phyloP scores from a whole-genome alignment of 2,888 invertebrate genomes.

The Chrysolina haemoptera region DNA sequence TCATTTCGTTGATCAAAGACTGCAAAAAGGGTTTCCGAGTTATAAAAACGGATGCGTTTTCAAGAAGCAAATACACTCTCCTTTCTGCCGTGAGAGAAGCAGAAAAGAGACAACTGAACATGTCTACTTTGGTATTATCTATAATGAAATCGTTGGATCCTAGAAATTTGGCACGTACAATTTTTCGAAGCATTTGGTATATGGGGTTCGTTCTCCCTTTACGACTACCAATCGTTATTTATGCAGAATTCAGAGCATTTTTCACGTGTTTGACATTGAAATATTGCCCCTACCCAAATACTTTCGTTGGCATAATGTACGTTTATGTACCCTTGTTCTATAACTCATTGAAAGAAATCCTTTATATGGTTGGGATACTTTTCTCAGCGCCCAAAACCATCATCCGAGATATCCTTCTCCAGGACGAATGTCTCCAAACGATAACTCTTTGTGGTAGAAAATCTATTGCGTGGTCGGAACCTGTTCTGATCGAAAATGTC shows the following conservation, averaged over 20 bases:
- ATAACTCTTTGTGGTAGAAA: constrained; percentile 81
- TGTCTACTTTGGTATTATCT: constrained; percentile 64
- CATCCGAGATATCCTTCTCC: constrained; percentile 75
- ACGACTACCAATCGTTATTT: constrained; percentile 67
- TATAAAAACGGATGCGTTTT: constrained; percentile 69
- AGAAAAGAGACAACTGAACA: constrained; percentile 60
- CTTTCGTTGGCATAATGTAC: constrained; percentile 64
- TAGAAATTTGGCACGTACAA: constrained; percentile 64
- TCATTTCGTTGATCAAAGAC: constrained; percentile 77
- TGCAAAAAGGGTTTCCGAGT: constrained; percentile 73
- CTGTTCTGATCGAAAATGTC: constrained; percentile 74
- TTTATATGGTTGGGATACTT: constrained; percentile 67
- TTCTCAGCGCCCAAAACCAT: constrained; percentile 72
- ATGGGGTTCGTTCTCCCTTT: constrained; percentile 55
- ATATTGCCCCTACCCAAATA: constrained; percentile 66
- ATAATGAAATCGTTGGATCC: constrained; percentile 69
- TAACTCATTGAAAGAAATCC: constrained; percentile 67
- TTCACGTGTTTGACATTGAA: constrained; percentile 62
- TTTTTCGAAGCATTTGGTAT: constrained; percentile 65
- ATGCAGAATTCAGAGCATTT: constrained; percentile 69
- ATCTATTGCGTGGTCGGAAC: constrained; percentile 81
- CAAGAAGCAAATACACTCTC: constrained; percentile 70
- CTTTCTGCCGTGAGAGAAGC: constrained; percentile 63
- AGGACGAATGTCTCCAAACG: constrained; percentile 73
- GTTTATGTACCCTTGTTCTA: constrained; percentile 70